Evolutionary conservation across 2,888 invertebrate species (phyloP).

Genomic region (Oxystoma pomonae): DNA sequence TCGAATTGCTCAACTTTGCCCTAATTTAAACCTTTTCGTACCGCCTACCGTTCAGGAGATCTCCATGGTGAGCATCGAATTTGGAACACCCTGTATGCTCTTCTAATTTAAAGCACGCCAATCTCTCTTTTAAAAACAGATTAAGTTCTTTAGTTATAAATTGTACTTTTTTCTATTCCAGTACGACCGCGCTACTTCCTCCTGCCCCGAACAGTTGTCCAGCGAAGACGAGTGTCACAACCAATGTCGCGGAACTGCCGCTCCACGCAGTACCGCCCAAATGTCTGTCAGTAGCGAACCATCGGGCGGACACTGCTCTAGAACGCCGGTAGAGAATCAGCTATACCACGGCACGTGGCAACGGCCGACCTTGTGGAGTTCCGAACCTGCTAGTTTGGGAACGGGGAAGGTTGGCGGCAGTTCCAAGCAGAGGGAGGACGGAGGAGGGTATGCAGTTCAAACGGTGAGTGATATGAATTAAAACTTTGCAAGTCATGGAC

Average conservation of each 20-base stretch:
- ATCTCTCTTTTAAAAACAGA: no score
- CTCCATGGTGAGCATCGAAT: no score
- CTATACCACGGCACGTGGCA: constrained; percentile 63
- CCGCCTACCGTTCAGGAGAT: no score
- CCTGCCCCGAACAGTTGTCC: constrained; percentile 26
- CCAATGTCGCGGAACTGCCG: constrained; percentile 22
- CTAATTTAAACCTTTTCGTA: no score
- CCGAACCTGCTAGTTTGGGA: constrained; percentile 39
- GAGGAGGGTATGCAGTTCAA: no score
- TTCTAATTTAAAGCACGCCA: no score
- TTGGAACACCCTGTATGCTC: no score
- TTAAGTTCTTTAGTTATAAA: no score
- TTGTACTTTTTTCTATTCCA: constrained; percentile 21
- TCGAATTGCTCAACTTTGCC: no score
- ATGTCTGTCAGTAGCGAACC: constrained; percentile 47
- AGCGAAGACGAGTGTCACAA: constrained; percentile 42
- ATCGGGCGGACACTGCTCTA: constrained; percentile 31
- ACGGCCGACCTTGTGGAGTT: constrained; percentile 47
- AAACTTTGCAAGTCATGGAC: no score
- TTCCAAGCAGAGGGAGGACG: not conserved
- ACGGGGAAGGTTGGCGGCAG: not conserved
- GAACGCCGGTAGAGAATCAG: constrained; percentile 27
- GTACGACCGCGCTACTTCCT: constrained; percentile 28
- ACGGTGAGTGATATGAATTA: no score
- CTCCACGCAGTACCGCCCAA: constrained; percentile 34